These are phyloP conservation scores for Allolobophora icterica DNA, from an alignment of 2,888 invertebrate genomes.

Conservation along the genomic window DNA sequence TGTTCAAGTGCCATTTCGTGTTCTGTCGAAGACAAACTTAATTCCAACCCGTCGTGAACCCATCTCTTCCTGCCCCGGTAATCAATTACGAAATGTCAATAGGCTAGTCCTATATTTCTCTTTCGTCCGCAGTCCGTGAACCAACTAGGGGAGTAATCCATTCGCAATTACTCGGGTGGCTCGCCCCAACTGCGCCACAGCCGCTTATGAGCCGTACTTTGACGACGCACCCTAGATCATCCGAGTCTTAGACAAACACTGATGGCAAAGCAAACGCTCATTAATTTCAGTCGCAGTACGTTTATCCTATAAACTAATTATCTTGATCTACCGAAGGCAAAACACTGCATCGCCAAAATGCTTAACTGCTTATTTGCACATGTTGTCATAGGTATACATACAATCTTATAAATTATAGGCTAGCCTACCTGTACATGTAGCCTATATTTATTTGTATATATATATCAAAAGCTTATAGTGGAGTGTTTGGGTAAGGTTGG, in stretches of 20 bases:
- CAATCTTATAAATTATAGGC: too few species aligned
- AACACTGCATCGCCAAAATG: background rate
- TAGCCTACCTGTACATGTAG: too few species aligned
- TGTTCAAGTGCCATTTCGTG: background rate
- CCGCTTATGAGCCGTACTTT: background rate
- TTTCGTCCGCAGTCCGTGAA: background rate
- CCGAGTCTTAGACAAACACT: background rate
- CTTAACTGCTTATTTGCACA: background rate
- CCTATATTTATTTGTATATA: too few species aligned
- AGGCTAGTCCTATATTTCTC: background rate
- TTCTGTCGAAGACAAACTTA: background rate
- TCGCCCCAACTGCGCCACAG: too few species aligned
- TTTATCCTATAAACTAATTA: constrained; percentile 10
- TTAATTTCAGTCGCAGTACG: background rate
- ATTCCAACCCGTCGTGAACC: background rate
- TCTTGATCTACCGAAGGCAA: background rate
- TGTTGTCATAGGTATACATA: background rate
- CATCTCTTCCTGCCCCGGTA: background rate
- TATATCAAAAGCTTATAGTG: too few species aligned
- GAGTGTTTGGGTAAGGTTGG: too few species aligned
- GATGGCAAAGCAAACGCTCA: background rate
- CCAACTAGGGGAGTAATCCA: background rate
- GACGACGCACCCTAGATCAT: background rate
- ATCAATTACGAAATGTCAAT: constrained; percentile 17
- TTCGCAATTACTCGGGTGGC: background rate